Base-by-base conservation (phyloP, 2,113 vertebrate genomes). In the Ariopsis seemanni region DNA sequence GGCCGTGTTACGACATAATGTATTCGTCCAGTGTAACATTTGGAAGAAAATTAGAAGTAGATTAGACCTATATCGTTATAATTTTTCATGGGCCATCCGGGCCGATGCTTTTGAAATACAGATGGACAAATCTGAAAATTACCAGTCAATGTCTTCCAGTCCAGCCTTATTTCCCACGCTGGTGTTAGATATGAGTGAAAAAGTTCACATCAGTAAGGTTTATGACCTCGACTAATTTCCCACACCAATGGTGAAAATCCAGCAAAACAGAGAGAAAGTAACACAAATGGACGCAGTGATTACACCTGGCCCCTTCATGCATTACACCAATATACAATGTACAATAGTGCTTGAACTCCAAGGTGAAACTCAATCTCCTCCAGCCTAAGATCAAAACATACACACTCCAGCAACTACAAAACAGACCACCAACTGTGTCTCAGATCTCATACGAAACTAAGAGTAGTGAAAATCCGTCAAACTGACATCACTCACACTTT, bases 281-380 rank as follows among this genome's bases (percentile, higher is more conserved):
- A 86, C 65, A 52, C 52, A 79, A 72, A 75, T 74, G 34, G 86
- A 75, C 50, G 25, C 30, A 27, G 34, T 78, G 82, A 85, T 84
- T 65, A 62, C 63, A 74, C 87, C 78, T 89, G 82, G 84, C 85
- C 85, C 85, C 83, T 65, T 86, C 74, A 78, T 71, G n/a, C 58
- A 84, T 88, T 85, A 85, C 83, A 91, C 88, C 93, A 93, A 94
- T 91, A 91, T 85, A 93, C 93, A 93, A 94, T 91, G 91, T 85
- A 93, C 83, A 69, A 65, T 60, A 65, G 62, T 82, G 25, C 42
- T 90, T 50, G 78, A 57, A 69, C 94, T 94, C 91, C 92, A 12
- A 82, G 80, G 75, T 57, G 91, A 88, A 93, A 92, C 1, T 75
- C 57, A 91, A 88, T 85, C 89, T 69, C 83, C 25, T 81, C 65